A percentile compares a stretch with the other conserved stretches of the same genome.
phyloP scores from a whole-genome alignment of 2,888 invertebrate species.

The Cerastis rubricosa region DNA sequence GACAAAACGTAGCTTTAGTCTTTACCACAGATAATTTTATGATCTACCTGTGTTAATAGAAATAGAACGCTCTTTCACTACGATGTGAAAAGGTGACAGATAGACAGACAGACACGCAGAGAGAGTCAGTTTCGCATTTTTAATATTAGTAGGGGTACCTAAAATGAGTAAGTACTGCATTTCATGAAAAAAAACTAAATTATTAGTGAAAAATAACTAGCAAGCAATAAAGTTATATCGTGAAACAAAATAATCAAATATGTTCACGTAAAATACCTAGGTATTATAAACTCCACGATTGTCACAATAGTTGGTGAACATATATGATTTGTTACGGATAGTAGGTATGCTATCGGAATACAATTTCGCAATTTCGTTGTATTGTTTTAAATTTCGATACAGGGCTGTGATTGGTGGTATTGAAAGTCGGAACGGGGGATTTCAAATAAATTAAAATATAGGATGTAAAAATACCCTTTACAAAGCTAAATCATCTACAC shows the following conservation, averaged over 20 bases:
- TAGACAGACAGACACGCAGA: background rate
- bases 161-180: background rate
- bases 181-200: background rate
- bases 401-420: background rate
- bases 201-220: background rate
- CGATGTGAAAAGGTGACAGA: background rate
- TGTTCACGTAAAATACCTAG: background rate
- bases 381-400: constrained; percentile 11
- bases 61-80: background rate
- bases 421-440: background rate
- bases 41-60: background rate
- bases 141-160: background rate
- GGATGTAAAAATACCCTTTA: background rate
- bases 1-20: background rate
- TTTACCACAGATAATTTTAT: background rate
- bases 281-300: background rate
- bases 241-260: background rate
- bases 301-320: background rate
- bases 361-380: background rate
- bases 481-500: background rate
- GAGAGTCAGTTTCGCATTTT: background rate
- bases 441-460: background rate
- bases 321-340: background rate
- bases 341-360: background rate
- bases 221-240: background rate